phyloP scores from a whole-genome alignment of 2,113 vertebrate species.

The Aythya baeri region DNA sequence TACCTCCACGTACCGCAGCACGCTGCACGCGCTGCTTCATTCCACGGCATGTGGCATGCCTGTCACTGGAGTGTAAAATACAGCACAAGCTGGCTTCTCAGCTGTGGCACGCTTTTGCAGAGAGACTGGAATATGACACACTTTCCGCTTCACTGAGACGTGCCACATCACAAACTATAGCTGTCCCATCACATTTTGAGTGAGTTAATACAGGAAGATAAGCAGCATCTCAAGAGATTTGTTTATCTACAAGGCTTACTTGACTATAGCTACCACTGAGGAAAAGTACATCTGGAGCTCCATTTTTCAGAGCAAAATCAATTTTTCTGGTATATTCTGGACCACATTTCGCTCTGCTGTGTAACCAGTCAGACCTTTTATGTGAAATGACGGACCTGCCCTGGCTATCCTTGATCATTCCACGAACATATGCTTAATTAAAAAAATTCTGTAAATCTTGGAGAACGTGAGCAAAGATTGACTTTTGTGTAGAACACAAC shows the following conservation, averaged over 20 bases:
- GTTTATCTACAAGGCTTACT: background rate
- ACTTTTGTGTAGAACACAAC: background rate
- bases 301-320: background rate
- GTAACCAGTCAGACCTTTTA: background rate
- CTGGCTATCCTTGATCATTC: background rate
- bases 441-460: background rate
- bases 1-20: background rate
- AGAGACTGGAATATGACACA: background rate
- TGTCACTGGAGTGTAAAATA: background rate
- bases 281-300: constrained; percentile 22
- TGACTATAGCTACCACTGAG: background rate
- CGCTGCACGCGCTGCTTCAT: background rate
- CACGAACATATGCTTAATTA: fast-evolving
- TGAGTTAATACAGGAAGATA: background rate
- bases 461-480: background rate
- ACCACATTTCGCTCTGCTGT: background rate
- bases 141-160: constrained; percentile 32
- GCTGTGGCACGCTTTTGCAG: background rate
- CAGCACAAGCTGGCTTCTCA: constrained; percentile 43
- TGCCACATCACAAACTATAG: constrained; percentile 31
- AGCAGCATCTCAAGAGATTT: background rate
- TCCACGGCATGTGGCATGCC: background rate
- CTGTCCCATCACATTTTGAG: constrained; percentile 21
- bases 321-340: background rate
- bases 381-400: background rate